Base-by-base conservation (phyloP, 2,888 invertebrate species). In the Sylvicola cinctus region DNA sequence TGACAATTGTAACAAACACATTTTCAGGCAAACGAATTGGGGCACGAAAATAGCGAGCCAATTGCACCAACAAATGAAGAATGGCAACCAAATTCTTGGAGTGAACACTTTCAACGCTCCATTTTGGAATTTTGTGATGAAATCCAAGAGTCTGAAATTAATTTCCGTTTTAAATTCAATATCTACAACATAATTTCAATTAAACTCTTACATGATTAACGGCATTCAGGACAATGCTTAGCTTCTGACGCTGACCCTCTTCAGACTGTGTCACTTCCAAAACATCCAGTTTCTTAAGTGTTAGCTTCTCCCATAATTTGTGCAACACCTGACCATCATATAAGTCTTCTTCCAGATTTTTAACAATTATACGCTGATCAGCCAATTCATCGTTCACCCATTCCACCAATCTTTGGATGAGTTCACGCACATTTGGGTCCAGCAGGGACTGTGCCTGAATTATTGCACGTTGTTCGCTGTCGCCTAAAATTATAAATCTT, bases 361-460 rank as follows among this genome's bases (percentile, higher is more conserved):
- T 87, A 0, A 98, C 95, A 47, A 98, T 93, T 41, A 98, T 98
- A 48, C 98, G 68, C 48, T 96, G 88, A 42, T 80, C 73, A 0
- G 95, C 93, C 35, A 99, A 62, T 56, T 93, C 96, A 62, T 96
- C 93, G 57, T 98, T 98, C 36, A 99, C 84, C 98, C 98, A 98
- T 46, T 95, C 91, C 45, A 93, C 79, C 32, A 99, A 62, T 27
- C 93, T 77, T 45, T 70, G 69, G 34, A 85, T 75, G 26, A 95
- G 64, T 46, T 88, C 84, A 40, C 72, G 70, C 1, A 95, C 69
- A 54, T 84, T 79, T 0, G 83, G 76, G 54, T 93, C 85, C 38
- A 81, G 80, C 41, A 80, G 69, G 1, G 90, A 88, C 40, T 74
- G 70, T 0, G 84, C 81, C 47, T 91, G 90, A 44, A 98, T 81